Base-by-base conservation (phyloP, 2,888 invertebrate species). In the Odontocerum albicorne region DNA sequence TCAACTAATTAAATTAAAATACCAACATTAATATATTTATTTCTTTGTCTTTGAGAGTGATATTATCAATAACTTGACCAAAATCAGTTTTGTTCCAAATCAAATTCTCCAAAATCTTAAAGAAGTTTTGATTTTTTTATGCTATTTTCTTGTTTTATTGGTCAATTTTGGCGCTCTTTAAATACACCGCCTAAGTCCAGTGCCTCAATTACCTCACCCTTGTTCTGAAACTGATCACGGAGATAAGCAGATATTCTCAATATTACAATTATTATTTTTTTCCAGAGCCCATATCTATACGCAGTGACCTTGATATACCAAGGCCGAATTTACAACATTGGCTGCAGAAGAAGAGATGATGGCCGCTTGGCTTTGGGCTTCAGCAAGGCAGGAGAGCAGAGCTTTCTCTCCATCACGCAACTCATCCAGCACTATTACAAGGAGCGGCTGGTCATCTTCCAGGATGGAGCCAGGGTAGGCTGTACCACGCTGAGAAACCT, bases 371-470 rank as follows among this genome's bases (percentile, higher is more conserved):
- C 82, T 1, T 71, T 83, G 38, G 83, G 83, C 46, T 78, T 70
- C 61, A 73, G 79, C 44, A 75, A 83, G 50, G 67, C 71, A 35
- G 75, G 77, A 4, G 82, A 83, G 64, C 70, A 69, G 46, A 75
- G 75, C 66, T 83, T 83, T 67, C 65, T 68, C 31, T 75, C 75
- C 64, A 69, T 83, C 44, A 69, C 77, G 44, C 68, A 73, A 19
- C 67, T 83, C 53, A 72, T 83, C 39, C 77, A 80, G 55, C 81
- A 83, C 61, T 81, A 83, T 62, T 72, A 72, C 51, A 77, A 77
- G 62, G 72, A 79, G 60, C 70, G 81, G 58, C 66, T 83, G 50
- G 67, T 82, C 49, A 68, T 83, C 42, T 79, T 77, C 7, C 78
- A 80, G 0, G 72, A 72, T 0, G 80, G 79, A 0, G 70, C 70